Evolutionary conservation across 2,888 invertebrate species (phyloP).

Genomic region (Lasioglossum morio): DNA sequence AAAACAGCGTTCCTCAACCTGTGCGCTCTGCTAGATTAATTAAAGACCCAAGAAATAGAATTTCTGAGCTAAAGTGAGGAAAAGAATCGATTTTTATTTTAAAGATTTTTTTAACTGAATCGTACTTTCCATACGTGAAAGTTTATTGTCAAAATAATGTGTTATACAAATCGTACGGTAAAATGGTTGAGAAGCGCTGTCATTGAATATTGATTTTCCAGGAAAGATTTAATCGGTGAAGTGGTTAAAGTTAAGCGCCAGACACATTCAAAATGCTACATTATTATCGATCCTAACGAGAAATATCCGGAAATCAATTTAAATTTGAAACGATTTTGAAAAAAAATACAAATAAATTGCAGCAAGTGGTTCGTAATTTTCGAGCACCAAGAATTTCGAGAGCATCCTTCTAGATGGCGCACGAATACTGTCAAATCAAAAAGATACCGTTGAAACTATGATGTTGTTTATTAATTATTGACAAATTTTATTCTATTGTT

Average conservation of each 20-base stretch:
- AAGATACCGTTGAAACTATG: not conserved
- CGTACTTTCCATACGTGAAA: fast-evolving
- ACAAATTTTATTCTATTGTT: not conserved
- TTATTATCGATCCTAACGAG: not conserved
- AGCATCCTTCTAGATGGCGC: conserved; percentile 27
- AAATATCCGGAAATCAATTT: not conserved
- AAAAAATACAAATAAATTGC: not conserved
- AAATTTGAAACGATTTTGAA: not conserved
- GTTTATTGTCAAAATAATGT: not conserved
- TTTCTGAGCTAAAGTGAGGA: not conserved
- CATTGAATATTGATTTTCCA: not conserved
- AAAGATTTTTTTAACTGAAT: not conserved
- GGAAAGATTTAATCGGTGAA: not conserved
- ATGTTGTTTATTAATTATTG: not conserved
- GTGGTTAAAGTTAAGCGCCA: not conserved
- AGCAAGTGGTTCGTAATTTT: conserved; percentile 6
- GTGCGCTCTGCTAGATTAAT: not conserved
- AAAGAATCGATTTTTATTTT: not conserved
- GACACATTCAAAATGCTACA: not conserved
- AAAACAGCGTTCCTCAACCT: not conserved
- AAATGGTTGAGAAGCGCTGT: not conserved
- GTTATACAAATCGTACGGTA: not conserved
- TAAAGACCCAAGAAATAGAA: not conserved
- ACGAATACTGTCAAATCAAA: conserved; percentile 16
- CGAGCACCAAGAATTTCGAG: not conserved